A percentile compares a stretch with the other conserved stretches of the same genome.
phyloP scores from a whole-genome alignment of 2,797 vertebrate genomes.

The Eidolon dupreanum region DNA sequence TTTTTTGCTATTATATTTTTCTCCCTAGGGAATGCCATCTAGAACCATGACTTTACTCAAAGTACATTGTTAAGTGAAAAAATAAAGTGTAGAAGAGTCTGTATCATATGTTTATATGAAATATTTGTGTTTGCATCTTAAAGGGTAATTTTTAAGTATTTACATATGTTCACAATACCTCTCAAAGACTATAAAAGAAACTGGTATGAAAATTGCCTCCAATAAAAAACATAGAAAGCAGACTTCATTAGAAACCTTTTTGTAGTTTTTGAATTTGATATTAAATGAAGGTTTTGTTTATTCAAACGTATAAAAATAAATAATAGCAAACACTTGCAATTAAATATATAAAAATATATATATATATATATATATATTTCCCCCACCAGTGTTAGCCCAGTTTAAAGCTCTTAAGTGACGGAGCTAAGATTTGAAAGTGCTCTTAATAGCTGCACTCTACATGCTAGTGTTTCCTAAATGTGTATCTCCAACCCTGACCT shows the following conservation, averaged over 20 bases:
- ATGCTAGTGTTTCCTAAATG: not conserved
- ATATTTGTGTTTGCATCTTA: slow-evolving; percentile 40
- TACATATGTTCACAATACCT: not conserved
- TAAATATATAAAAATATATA: not conserved
- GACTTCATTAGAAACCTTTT: not conserved
- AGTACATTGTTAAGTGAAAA: not conserved
- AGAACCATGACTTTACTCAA: not conserved
- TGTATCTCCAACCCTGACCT: not conserved
- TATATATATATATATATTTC: not conserved
- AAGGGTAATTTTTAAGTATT: not conserved
- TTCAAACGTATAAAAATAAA: slow-evolving; percentile 8
- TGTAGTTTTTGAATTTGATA: not conserved
- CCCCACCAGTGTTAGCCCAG: not conserved
- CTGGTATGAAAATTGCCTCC: not conserved
- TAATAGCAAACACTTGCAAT: slow-evolving; percentile 8
- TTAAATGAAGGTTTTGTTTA: slow-evolving; percentile 29
- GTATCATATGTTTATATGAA: not conserved
- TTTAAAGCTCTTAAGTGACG: not conserved
- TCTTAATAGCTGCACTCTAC: not conserved
- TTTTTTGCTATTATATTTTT: slow-evolving; percentile 47
- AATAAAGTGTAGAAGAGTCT: not conserved
- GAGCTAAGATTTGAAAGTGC: not conserved
- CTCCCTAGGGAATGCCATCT: not conserved
- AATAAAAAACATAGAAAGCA: not conserved
- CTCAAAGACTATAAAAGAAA: slow-evolving; percentile 29